phyloP scores from a whole-genome alignment of 2,113 vertebrate species.

The Urocolius indicus region DNA sequence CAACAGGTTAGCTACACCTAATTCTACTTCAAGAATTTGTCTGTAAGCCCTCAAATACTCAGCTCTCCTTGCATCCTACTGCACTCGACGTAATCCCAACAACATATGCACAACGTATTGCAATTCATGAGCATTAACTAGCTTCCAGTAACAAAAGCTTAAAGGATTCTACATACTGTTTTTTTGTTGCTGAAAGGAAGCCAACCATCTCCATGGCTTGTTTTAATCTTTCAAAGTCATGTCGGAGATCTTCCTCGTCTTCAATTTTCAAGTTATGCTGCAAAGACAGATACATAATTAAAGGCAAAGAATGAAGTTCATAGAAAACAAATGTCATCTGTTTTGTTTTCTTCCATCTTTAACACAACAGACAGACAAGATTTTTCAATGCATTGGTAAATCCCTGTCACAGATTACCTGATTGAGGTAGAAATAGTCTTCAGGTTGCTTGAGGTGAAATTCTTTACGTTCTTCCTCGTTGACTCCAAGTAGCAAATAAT shows the following conservation, averaged over 20 bases:
- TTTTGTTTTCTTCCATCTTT: background rate
- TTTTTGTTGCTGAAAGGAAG: constrained; percentile 94
- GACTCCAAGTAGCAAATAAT: constrained; percentile 94
- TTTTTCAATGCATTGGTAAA: background rate
- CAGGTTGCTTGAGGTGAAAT: constrained; percentile 92
- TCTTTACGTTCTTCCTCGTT: constrained; percentile 89
- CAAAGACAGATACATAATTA: background rate
- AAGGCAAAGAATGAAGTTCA: background rate
- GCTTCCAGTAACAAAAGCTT: background rate
- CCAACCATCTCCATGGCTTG: constrained; percentile 99
- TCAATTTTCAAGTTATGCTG: constrained; percentile 98
- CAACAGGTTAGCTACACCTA: background rate
- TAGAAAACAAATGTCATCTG: background rate
- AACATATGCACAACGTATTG: rapidly evolving
- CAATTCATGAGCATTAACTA: background rate
- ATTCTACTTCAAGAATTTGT: background rate
- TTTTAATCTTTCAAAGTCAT: constrained; percentile 95
- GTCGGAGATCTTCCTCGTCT: constrained; percentile 93
- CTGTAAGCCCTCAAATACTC: background rate
- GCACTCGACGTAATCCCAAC: background rate
- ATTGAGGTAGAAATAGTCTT: constrained; percentile 99
- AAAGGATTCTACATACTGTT: constrained; percentile 83
- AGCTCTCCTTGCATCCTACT: background rate
- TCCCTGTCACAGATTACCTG: constrained; percentile 80
- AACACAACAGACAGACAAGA: background rate